Evolutionary conservation across 2,113 vertebrate species (phyloP).

Genomic region (Columba livia): DNA sequence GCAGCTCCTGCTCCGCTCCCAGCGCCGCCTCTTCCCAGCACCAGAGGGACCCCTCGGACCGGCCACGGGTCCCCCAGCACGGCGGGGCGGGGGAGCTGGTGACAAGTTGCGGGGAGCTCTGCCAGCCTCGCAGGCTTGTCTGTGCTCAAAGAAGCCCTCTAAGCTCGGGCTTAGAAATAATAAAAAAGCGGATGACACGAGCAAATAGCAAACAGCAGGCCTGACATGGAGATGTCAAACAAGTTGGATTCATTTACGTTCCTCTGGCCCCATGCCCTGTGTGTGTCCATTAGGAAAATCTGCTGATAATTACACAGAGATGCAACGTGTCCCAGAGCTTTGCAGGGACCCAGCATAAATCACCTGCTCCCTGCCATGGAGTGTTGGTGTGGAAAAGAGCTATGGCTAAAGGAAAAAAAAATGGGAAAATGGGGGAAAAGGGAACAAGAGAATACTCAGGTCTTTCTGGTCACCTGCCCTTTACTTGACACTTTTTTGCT

Average conservation of each 20-base stretch:
- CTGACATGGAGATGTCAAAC: not conserved
- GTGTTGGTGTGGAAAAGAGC: slow-evolving; percentile 45
- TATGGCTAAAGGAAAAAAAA: not conserved
- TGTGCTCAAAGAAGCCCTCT: slow-evolving; percentile 46
- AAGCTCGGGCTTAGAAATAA: not conserved
- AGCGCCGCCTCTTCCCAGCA: not conserved
- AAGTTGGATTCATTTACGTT: not conserved
- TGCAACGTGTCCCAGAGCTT: not conserved
- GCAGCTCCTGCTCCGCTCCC: not conserved
- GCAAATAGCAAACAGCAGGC: not conserved
- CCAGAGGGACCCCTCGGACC: slow-evolving; percentile 48
- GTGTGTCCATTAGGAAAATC: slow-evolving; percentile 64
- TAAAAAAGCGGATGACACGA: not conserved
- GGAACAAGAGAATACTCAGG: slow-evolving; percentile 20
- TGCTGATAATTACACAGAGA: slow-evolving; percentile 54
- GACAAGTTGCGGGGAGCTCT: not conserved
- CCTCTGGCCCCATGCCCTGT: slow-evolving; percentile 46
- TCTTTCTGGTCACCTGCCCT: accelerated
- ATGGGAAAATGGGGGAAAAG: not conserved
- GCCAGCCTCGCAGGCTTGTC: slow-evolving; percentile 62
- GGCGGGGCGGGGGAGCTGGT: not conserved
- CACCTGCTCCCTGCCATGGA: not conserved
- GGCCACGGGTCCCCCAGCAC: not conserved
- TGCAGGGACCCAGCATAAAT: not conserved
- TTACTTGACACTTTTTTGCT: not conserved